Evolutionary conservation across 2,113 vertebrate genomes (phyloP), one percentile per base, ranked within the genome.

Genomic region (Sphyrna mokarran): DNA sequence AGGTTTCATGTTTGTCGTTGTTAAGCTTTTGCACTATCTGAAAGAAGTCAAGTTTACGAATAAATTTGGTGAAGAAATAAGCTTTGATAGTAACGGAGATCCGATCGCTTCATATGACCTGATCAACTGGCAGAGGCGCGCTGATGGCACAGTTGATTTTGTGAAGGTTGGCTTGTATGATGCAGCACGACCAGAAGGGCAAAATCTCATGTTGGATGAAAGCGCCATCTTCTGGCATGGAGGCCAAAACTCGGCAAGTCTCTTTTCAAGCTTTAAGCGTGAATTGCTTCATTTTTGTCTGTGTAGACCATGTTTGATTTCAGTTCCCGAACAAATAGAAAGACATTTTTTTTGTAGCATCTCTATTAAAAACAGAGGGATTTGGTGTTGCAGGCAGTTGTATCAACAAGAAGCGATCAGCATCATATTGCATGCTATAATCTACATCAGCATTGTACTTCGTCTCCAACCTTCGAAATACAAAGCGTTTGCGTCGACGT

Each of bases 121-220:
- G 95, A 96, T 98, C 72, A 98, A 98, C 96, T 98, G 97, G 97
- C 97, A 97, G 93, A 96, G 40, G 18, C 96, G 96, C n/a, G 40
- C 96, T 11, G 96, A 96, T 18, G 96, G 97, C 37, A 96, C 96
- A 0, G 96, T 97, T 58, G 96, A 96, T 58, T 98, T 98, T 95
- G 97, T 96, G 96, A 96, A 97, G 68, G 97, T 98, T 4, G 97
- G 97, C 63, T 97, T 97, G 95, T 98, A 98, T 87, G 97, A 98
- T 3, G 97, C 97, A 83, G 80, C 80, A 14, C 16, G 40, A 18
- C 80, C 80, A 16, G 37, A 40, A 83, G 37, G 37, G 4, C 89
- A 97, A 94, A 97, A 96, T 80, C 97, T 98, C 96, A 95, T 97
- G 29, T 97, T 97, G 29, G 96, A 96, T 3, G 96, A 95, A 33